Conservation (phyloP, 2,113 vertebrate genomes). For the Callorhinus ursinus region DNA sequence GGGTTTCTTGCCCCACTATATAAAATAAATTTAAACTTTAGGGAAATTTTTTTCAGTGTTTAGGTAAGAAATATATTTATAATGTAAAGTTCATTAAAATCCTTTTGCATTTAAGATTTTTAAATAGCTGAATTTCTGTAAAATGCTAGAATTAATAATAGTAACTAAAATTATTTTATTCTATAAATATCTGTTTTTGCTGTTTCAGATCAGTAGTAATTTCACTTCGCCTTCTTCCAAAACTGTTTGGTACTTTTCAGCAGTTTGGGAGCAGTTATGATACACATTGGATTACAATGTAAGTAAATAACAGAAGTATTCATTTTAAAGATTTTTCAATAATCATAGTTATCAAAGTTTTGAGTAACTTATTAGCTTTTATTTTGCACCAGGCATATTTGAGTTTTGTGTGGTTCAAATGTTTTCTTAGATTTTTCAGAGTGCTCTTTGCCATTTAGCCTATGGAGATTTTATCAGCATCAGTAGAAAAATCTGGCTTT, state of each 20-base stretch:
- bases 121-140: slow-evolving; percentile 16
- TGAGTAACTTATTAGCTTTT: not conserved
- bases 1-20: not conserved
- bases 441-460: not conserved
- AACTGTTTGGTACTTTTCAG: slow-evolving; percentile 98
- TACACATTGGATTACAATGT: slow-evolving; percentile 99
- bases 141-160: not conserved
- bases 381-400: not conserved
- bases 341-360: slow-evolving; percentile 18
- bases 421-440: slow-evolving; percentile 38
- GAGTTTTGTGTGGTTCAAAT: not conserved
- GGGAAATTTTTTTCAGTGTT: not conserved
- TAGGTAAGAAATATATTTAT: not conserved
- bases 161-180: slow-evolving; percentile 20
- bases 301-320: slow-evolving; percentile 80
- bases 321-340: not conserved
- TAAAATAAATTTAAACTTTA: slow-evolving; percentile 19
- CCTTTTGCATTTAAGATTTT: not conserved
- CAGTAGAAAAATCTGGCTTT: slow-evolving; percentile 1
- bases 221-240: slow-evolving; percentile 96
- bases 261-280: slow-evolving; percentile 99
- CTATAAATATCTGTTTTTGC: slow-evolving; percentile 58
- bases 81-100: not conserved
- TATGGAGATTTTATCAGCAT: not conserved
- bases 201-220: slow-evolving; percentile 96